Percentiles rank a stretch among this genome's conserved stretches.
phyloP scores from a whole-genome alignment of 1,140 invertebrate species.

The Forficula auricularia region DNA sequence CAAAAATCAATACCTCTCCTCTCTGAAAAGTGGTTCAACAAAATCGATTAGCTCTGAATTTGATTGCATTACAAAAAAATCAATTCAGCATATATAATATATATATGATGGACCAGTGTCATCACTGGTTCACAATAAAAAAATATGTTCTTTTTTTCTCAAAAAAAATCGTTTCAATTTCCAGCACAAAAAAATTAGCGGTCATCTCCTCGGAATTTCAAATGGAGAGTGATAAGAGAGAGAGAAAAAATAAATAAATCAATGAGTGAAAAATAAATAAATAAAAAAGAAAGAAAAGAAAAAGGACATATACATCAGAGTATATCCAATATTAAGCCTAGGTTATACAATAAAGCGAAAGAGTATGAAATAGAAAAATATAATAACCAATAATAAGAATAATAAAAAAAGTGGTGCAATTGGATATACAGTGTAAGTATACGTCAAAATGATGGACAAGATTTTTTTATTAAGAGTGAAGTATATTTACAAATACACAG shows the following conservation, averaged over 20 bases:
- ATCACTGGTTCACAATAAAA: conserved; percentile 8
- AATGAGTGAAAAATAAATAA: conserved; percentile 11
- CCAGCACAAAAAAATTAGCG: conserved; percentile 1
- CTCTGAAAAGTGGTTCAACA: conserved; percentile 16
- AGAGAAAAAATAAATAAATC: conserved; percentile 4
- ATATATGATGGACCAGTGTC: conserved; percentile 11
- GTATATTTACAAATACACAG: conserved; percentile 9
- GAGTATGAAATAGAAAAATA: too few relatives aligned
- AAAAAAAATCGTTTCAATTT: conserved; percentile 10
- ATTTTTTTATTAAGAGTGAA: too few relatives aligned
- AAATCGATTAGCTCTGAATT: conserved; percentile 10
- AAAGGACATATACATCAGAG: conserved; percentile 13
- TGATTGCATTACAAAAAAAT: too few relatives aligned
- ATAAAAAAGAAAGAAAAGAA: conserved; percentile 1
- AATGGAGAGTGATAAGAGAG: conserved; percentile 12
- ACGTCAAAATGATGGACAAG: conserved; percentile 4
- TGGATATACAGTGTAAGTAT: conserved; percentile 13
- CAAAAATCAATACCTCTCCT: conserved; percentile 14
- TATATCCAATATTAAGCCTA: conserved; percentile 10
- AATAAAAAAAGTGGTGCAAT: conserved; percentile 8
- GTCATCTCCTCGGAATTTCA: conserved; percentile 1
- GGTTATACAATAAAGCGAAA: too few relatives aligned
- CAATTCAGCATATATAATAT: conserved; percentile 1
- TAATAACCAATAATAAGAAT: too few relatives aligned
- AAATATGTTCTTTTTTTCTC: conserved; percentile 8